Evolutionary conservation across 64 coral and sea anemone species (phyloP).

Genomic region (Montipora cactus): DNA sequence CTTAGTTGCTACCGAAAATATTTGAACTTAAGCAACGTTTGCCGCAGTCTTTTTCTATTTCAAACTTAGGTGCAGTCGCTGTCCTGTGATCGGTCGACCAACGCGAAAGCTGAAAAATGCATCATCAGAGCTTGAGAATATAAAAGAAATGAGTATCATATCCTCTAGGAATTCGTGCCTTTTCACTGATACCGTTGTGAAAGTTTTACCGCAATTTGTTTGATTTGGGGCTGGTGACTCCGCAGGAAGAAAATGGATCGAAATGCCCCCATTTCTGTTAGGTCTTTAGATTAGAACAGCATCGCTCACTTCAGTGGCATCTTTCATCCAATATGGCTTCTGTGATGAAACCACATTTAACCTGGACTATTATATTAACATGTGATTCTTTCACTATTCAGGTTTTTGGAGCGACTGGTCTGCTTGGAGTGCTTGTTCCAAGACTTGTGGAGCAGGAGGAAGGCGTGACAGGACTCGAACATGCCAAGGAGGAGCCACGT

Average conservation of each 20-base stretch:
- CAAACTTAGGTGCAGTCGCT: too few relatives aligned
- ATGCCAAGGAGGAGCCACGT: conserved; percentile 91
- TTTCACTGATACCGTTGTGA: background rate
- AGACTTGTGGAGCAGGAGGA: conserved; percentile 89
- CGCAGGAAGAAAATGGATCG: too few relatives aligned
- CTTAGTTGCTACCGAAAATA: too few relatives aligned
- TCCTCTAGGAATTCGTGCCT: background rate
- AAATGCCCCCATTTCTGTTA: too few relatives aligned
- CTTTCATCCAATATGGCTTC: background rate
- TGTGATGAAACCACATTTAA: background rate
- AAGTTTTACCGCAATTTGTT: background rate
- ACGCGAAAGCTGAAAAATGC: too few relatives aligned
- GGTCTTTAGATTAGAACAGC: too few relatives aligned
- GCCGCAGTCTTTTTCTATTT: too few relatives aligned
- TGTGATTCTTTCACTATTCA: background rate
- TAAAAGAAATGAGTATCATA: background rate
- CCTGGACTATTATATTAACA: background rate
- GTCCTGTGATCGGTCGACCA: too few relatives aligned
- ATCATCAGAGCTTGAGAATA: too few relatives aligned
- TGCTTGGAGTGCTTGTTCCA: conserved; percentile 85
- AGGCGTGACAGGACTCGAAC: conserved; percentile 82
- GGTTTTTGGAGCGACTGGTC: conserved; percentile 98
- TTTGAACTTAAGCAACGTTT: too few relatives aligned
- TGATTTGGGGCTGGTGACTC: background rate
- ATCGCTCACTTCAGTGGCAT: too few relatives aligned